phyloP scores from a whole-genome alignment of 2,888 invertebrate genomes.

The Coremacera marginata region DNA sequence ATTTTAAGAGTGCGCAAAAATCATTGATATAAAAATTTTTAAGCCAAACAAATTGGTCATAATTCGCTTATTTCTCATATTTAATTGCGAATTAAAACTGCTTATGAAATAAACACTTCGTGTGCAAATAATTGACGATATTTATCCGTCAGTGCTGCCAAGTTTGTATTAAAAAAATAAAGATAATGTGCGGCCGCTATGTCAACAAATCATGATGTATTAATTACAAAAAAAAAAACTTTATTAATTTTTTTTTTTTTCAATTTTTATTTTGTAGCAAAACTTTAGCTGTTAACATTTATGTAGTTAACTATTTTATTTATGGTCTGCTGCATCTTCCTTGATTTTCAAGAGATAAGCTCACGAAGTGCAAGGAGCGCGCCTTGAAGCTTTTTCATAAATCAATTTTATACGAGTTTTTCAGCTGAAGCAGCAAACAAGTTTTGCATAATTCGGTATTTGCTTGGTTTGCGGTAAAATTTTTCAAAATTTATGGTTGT shows the following conservation, averaged over 20 bases:
- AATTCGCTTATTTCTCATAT: not conserved
- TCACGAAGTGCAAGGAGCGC: not conserved
- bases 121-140: slow-evolving; percentile 19
- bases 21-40: not conserved
- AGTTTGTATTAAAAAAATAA: not conserved
- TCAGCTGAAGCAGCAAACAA: not conserved
- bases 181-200: not conserved
- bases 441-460: slow-evolving; percentile 8
- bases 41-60: slow-evolving; percentile 25
- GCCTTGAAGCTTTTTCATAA: slow-evolving; percentile 17
- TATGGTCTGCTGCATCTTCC: not conserved
- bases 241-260: not conserved
- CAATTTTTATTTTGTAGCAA: not conserved
- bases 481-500: not conserved
- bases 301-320: slow-evolving; percentile 12
- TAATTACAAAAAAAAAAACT: slow-evolving; percentile 18
- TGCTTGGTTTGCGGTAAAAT: not conserved
- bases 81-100: not conserved
- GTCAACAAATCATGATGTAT: slow-evolving; percentile 24
- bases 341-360: not conserved
- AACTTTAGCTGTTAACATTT: not conserved
- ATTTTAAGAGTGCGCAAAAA: not conserved
- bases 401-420: slow-evolving; percentile 24
- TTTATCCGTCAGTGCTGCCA: slow-evolving; percentile 20
- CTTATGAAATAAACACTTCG: not conserved